phyloP scores from a whole-genome alignment of 2,797 vertebrate genomes.

The Ficedula albicollis region DNA sequence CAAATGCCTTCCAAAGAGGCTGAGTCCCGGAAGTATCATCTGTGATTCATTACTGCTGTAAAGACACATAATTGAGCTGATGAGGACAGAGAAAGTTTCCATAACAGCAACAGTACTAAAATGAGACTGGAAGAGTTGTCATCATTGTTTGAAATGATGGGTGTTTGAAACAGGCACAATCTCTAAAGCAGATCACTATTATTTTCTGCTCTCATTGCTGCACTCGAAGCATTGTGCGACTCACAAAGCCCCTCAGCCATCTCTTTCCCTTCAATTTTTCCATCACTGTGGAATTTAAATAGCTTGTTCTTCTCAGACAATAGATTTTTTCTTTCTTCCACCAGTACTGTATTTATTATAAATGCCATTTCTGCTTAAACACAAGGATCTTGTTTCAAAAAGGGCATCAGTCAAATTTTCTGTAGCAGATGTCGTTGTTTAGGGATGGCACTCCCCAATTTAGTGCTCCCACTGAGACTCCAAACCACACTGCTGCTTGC shows the following conservation, averaged over 20 bases:
- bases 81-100: slow-evolving; percentile 49
- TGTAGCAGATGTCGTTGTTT: background rate
- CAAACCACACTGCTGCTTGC: background rate
- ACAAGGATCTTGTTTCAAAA: slow-evolving; percentile 12
- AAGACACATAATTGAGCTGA: background rate
- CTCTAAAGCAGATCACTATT: slow-evolving; percentile 19
- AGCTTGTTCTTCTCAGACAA: slow-evolving; percentile 33
- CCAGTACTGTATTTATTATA: slow-evolving; percentile 24
- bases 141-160: slow-evolving; percentile 9
- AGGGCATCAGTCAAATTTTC: background rate
- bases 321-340: slow-evolving; percentile 35
- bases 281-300: slow-evolving; percentile 46
- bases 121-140: slow-evolving; percentile 27
- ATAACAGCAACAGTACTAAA: slow-evolving; percentile 10
- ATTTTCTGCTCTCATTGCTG: slow-evolving; percentile 5
- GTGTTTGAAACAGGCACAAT: slow-evolving; percentile 12
- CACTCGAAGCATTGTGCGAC: background rate
- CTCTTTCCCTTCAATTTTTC: slow-evolving; percentile 37
- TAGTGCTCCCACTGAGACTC: background rate
- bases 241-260: slow-evolving; percentile 42
- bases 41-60: slow-evolving; percentile 6
- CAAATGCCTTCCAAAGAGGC: background rate
- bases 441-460: background rate
- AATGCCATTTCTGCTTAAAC: slow-evolving; percentile 22
- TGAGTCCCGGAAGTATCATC: slow-evolving; percentile 4